phyloP scores from a whole-genome alignment of 2,888 invertebrate genomes.

The Lacanobia wlatinum region DNA sequence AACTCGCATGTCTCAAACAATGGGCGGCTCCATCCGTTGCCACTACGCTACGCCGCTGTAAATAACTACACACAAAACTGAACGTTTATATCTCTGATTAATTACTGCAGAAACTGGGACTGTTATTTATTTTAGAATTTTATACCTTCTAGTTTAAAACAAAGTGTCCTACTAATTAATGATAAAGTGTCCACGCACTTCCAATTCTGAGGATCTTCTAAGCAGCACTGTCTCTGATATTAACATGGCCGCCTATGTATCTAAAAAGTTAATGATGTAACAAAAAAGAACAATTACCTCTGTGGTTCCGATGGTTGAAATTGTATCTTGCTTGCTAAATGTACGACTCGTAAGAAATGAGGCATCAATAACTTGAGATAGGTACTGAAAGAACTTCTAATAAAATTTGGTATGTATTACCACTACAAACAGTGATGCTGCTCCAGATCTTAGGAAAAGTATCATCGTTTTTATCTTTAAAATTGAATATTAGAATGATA shows the following conservation, averaged over 20 bases:
- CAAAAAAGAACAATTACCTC: too few species aligned
- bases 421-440: too few species aligned
- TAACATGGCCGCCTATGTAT: background rate
- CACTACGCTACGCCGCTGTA: constrained; percentile 26
- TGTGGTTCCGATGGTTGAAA: too few species aligned
- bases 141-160: too few species aligned
- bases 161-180: background rate
- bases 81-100: constrained; percentile 38
- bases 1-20: constrained; percentile 30
- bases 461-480: too few species aligned
- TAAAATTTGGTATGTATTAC: too few species aligned
- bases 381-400: too few species aligned
- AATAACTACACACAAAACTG: constrained; percentile 37
- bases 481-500: too few species aligned
- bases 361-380: too few species aligned
- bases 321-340: too few species aligned
- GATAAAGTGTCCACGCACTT: background rate
- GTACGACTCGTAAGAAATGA: too few species aligned
- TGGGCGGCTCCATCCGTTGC: constrained; percentile 30
- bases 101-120: constrained; percentile 39
- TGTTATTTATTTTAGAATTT: constrained; percentile 6
- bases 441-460: too few species aligned
- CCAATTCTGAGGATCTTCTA: background rate
- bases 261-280: background rate
- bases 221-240: background rate